Evolutionary conservation across 2,888 invertebrate genomes (phyloP), one percentile per base, ranked within the genome.

Genomic region (Salticus scenicus): DNA sequence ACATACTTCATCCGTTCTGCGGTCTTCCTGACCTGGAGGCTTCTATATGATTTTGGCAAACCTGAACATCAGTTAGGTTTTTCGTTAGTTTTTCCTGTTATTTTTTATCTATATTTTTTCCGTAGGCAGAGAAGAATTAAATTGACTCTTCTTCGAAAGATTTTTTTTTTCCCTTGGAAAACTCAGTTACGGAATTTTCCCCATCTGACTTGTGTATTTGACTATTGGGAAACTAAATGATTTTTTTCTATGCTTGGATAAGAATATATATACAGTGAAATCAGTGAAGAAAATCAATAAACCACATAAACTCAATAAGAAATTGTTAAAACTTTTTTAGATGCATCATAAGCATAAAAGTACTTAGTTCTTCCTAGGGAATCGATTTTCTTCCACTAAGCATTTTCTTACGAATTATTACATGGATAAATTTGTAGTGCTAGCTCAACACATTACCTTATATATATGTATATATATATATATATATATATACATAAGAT

Each of bases 21-120:
- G 31, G n/a, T n/a, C 74, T 67, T 70, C 31, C 51, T 76, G 33
- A 51, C 47, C 76, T 64, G 80, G 80, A 66, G 67, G 42, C 66
- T 76, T 33, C 76, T 64, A 64, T 75, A 82, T 82, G 81, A 75
- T 74, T 76, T 82, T 76, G 76, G 76, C 31, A 76, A 73, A 73
- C 79, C 42, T 41, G 57, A 71, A 64, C 78, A 77, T 47, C 42
- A 47, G 30, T 66, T 75, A 75, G 66, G 42, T 42, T 66, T 66
- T 67, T 67, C 57, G 37, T 37, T 66, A 57, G 57, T 24, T 67
- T 57, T 66, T 28, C 64, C 30, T 17, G 30, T 51, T 63, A 10
- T n/a, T 66, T 28, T 57, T 57, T 57, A 41, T 71, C 24, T 14
- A 27, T 71, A 64, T 64, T 42, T 42, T 63, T 30, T 37, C 30